Conservation (phyloP, 2,797 vertebrate genomes). For the Melopsittacus undulatus region DNA sequence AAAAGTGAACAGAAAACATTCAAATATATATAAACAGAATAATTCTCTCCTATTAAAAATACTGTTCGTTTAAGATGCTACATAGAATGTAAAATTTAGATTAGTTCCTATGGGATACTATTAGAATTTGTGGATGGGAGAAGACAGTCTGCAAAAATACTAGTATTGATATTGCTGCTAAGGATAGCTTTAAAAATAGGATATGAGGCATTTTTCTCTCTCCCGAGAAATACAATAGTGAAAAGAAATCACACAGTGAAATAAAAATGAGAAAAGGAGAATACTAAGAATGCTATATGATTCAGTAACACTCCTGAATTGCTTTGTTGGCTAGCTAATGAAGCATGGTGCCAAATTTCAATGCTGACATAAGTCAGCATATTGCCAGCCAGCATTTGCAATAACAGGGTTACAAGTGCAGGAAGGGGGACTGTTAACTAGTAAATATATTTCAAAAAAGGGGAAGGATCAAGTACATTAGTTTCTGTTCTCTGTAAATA, state of each 20-base stretch:
- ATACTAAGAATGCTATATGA: conserved; percentile 42
- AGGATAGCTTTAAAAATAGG: conserved; percentile 1
- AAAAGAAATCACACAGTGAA: conserved; percentile 13
- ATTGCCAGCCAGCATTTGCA: not conserved
- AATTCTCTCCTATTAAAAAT: not conserved
- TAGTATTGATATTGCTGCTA: not conserved
- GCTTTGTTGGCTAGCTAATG: conserved; percentile 69
- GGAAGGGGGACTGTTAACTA: not conserved
- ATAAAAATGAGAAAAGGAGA: conserved; percentile 49
- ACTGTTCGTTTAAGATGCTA: not conserved
- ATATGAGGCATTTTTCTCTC: conserved; percentile 17
- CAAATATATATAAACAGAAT: not conserved
- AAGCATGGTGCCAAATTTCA: conserved; percentile 51
- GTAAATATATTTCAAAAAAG: not conserved
- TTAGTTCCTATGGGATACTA: not conserved
- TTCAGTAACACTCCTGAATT: conserved; percentile 30
- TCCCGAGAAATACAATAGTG: conserved; percentile 25
- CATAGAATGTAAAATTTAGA: not conserved
- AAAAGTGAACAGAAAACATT: not conserved
- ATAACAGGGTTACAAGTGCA: not conserved
- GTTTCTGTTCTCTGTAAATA: not conserved
- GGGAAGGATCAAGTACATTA: not conserved
- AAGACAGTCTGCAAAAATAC: not conserved
- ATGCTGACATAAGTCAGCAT: conserved; percentile 34
- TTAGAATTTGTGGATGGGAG: not conserved